Conservation (phyloP, 2,113 vertebrate species). For the Pheucticus melanocephalus region DNA sequence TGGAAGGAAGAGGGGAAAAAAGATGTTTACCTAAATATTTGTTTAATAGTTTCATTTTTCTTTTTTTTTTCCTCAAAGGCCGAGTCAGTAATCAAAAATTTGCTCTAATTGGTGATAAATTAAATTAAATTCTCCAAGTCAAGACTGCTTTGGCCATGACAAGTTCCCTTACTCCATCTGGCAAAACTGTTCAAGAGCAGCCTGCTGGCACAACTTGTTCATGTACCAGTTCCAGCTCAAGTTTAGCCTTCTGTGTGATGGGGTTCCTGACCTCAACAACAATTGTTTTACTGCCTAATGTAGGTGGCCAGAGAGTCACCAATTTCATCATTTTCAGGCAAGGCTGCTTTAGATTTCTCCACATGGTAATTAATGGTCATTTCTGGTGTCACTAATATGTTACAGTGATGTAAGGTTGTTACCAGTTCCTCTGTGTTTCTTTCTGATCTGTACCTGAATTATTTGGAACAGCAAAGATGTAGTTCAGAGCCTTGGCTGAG, state of each 20-base stretch:
- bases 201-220: background rate
- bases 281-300: background rate
- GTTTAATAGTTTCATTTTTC: background rate
- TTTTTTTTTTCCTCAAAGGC: background rate
- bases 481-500: background rate
- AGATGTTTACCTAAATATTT: background rate
- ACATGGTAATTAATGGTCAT: background rate
- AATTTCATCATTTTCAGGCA: background rate
- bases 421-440: background rate
- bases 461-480: background rate
- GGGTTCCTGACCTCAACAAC: background rate
- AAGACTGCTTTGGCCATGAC: background rate
- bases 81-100: accelerated
- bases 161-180: background rate
- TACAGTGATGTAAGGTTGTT: background rate
- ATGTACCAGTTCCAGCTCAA: background rate
- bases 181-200: background rate
- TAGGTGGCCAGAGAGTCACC: background rate
- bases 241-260: background rate
- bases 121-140: background rate
- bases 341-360: background rate
- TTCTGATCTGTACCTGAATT: background rate
- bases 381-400: background rate
- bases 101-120: background rate
- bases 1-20: background rate